phyloP scores from a whole-genome alignment of 1,140 invertebrate species.

The Mesaphorura yosii region DNA sequence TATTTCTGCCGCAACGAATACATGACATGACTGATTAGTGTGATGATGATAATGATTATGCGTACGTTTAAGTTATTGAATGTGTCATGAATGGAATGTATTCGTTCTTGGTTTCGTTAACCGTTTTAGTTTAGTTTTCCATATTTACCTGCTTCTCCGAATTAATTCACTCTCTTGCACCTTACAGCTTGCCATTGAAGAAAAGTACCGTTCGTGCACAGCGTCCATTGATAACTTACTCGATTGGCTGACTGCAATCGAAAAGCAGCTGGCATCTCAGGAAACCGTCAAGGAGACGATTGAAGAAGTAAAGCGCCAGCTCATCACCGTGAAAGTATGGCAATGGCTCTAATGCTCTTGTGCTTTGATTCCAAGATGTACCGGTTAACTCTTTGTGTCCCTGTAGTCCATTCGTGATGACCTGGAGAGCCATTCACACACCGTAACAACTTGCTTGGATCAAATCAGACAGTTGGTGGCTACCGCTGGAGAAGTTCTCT shows the following conservation, averaged over 20 bases:
- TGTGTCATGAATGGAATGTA: no score
- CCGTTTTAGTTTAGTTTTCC: no score
- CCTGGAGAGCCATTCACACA: slow-evolving; percentile 69
- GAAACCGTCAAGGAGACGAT: slow-evolving; percentile 77
- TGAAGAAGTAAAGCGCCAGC: slow-evolving; percentile 77
- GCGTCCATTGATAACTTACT: slow-evolving; percentile 70
- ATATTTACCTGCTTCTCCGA: no score
- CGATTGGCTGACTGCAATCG: slow-evolving; percentile 75
- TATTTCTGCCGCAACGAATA: no score
- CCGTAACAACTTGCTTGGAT: slow-evolving; percentile 74
- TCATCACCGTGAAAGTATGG: slow-evolving; percentile 69
- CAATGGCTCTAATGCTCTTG: background rate
- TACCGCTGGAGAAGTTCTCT: slow-evolving; percentile 76
- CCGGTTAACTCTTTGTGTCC: slow-evolving; percentile 26
- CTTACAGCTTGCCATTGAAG: slow-evolving; percentile 76
- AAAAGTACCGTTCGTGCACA: slow-evolving; percentile 81
- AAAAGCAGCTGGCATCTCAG: slow-evolving; percentile 74
- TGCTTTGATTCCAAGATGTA: slow-evolving; percentile 1
- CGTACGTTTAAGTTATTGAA: no score
- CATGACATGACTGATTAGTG: no score
- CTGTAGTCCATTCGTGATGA: slow-evolving; percentile 77
- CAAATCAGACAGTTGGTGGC: slow-evolving; percentile 82
- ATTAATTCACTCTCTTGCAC: background rate
- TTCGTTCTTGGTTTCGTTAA: no score
- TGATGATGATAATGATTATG: no score